Conservation (phyloP, 1,140 invertebrate genomes). For the Drepana arcuata region DNA sequence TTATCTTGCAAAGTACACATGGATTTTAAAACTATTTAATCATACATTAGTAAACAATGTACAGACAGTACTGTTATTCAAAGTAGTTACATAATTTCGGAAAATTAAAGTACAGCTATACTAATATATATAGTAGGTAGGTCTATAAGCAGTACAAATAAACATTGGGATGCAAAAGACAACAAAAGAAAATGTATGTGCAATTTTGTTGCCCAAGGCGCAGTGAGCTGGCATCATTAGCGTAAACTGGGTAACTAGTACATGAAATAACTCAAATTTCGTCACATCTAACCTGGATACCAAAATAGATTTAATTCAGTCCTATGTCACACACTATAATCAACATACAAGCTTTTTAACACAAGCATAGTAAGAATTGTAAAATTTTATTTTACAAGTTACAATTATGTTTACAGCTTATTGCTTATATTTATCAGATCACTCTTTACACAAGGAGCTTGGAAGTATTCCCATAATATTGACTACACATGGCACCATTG, state of each 20-base stretch:
- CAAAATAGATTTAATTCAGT: slow-evolving; percentile 4
- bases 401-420: slow-evolving; percentile 17
- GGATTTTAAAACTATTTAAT: no score
- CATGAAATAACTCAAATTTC: slow-evolving; percentile 5
- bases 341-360: slow-evolving; percentile 2
- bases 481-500: slow-evolving; percentile 2
- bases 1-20: no score
- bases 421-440: slow-evolving; percentile 25
- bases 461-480: slow-evolving; percentile 3
- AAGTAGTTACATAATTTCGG: no score
- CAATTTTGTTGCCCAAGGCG: no score
- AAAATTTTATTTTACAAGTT: slow-evolving; percentile 22
- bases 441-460: slow-evolving; percentile 13
- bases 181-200: no score
- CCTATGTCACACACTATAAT: neutral
- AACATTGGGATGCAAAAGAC: no score
- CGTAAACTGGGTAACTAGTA: slow-evolving; percentile 5
- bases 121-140: no score
- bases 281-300: slow-evolving; percentile 4
- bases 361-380: slow-evolving; percentile 12
- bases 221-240: slow-evolving; percentile 4
- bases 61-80: no score
- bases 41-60: no score
- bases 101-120: no score
- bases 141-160: no score